Evolutionary conservation across 2,113 vertebrate genomes (phyloP).

Genomic region (Hippoglossus stenolepis): DNA sequence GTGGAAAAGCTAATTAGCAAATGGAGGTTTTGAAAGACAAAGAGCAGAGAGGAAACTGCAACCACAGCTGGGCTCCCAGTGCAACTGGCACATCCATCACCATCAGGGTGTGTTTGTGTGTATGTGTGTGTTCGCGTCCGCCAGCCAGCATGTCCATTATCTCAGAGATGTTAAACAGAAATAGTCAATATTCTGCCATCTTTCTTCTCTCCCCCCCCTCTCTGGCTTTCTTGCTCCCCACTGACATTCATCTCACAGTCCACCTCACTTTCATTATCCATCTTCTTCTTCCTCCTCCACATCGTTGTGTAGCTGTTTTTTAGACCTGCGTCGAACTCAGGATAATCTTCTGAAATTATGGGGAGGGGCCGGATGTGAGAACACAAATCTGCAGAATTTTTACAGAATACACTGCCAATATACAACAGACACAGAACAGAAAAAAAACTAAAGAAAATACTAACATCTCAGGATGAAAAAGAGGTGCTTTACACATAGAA

Average conservation of each 20-base stretch:
- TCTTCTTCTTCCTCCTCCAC: neutral
- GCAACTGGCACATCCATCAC: slow-evolving; percentile 58
- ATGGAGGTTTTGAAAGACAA: slow-evolving; percentile 63
- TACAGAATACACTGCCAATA: too few species aligned
- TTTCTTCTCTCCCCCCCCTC: slow-evolving; percentile 2
- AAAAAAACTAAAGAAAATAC: too few species aligned
- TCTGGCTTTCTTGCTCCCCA: neutral
- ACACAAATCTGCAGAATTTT: neutral
- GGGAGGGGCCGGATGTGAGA: neutral
- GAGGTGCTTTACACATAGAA: too few species aligned
- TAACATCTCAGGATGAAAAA: too few species aligned
- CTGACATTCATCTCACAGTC: neutral
- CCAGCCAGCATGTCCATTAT: slow-evolving; percentile 65
- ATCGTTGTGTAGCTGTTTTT: neutral
- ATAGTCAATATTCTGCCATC: slow-evolving; percentile 47
- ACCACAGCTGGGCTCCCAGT: slow-evolving; percentile 33
- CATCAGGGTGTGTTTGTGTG: neutral
- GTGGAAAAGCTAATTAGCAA: slow-evolving; percentile 54
- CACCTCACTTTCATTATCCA: neutral
- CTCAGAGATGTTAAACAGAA: slow-evolving; percentile 65
- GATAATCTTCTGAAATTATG: neutral
- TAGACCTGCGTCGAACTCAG: neutral
- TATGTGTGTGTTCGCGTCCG: neutral
- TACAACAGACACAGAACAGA: too few species aligned
- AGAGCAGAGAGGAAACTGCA: slow-evolving; percentile 51